Conservation (phyloP, 2,888 invertebrate genomes). For the Andrena fulva region DNA sequence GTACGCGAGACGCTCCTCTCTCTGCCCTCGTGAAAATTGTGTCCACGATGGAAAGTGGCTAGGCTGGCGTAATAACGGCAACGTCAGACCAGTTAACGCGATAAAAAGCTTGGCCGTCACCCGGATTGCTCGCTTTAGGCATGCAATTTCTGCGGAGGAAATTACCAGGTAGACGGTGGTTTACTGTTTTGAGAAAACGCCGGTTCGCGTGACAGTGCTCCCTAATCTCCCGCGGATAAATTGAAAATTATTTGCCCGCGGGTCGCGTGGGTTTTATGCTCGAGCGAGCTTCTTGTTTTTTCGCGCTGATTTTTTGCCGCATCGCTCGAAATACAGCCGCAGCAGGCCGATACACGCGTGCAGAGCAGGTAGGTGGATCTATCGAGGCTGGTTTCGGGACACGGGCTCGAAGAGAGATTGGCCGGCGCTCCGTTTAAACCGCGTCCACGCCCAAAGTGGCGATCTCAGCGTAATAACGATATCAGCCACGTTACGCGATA, state of each 20-base stretch:
- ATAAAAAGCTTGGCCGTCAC: constrained; percentile 39
- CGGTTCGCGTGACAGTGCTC: constrained; percentile 35
- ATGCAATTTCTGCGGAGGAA: constrained; percentile 54
- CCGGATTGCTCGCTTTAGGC: constrained; percentile 58
- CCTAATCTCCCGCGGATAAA: constrained; percentile 46
- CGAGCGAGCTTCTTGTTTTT: not conserved
- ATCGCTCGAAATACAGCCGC: not conserved
- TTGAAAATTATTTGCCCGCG: constrained; percentile 48
- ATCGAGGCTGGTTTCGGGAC: constrained; percentile 10
- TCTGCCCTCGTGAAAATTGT: constrained; percentile 7
- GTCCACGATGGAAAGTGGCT: constrained; percentile 12
- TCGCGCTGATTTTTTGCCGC: not conserved
- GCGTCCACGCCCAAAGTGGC: constrained; percentile 66
- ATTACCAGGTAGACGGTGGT: constrained; percentile 43
- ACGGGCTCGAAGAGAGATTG: constrained; percentile 12
- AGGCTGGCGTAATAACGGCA: constrained; percentile 33
- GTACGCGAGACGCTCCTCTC: not conserved
- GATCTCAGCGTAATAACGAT: constrained; percentile 72
- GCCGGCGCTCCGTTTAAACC: constrained; percentile 46
- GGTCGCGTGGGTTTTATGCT: not conserved
- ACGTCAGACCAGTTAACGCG: constrained; percentile 48
- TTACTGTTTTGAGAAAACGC: constrained; percentile 55
- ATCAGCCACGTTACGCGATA: constrained; percentile 70
- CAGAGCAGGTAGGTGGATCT: not conserved
- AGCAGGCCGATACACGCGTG: not conserved